Conservation (phyloP, 92 coral and sea anemone genomes). For the Actinernus sp. region DNA sequence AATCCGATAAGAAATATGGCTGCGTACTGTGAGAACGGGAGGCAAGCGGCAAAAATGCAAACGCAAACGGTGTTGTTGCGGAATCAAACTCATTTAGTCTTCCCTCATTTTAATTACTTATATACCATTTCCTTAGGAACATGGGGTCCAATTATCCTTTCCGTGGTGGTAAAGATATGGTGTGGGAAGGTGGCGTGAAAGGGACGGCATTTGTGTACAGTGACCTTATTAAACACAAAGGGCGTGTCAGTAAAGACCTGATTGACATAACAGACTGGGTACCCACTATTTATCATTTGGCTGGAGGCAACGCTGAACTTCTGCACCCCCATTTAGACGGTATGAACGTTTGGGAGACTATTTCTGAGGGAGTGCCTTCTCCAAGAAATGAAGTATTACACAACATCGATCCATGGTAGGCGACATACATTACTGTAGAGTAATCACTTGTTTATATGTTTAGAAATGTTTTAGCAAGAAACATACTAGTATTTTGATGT, state of each 20-base stretch:
- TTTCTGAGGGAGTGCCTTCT: conserved; percentile 76
- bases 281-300: conserved; percentile 86
- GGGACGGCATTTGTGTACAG: conserved; percentile 92
- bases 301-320: conserved; percentile 81
- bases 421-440: background rate
- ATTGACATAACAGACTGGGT: conserved; percentile 97
- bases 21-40: no score
- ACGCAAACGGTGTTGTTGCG: no score
- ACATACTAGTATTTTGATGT: no score
- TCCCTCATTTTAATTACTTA: background rate
- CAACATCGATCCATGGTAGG: conserved; percentile 90
- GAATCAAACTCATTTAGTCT: no score
- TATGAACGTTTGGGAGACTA: conserved; percentile 92
- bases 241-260: conserved; percentile 90
- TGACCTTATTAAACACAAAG: conserved; percentile 70
- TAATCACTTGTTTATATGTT: no score
- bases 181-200: conserved; percentile 98
- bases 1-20: no score
- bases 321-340: conserved; percentile 79
- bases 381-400: conserved; percentile 95
- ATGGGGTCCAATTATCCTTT: conserved; percentile 97
- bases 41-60: no score
- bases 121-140: conserved; percentile 61
- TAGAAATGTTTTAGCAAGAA: no score
- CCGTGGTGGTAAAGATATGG: conserved; percentile 94